Conservation (phyloP, 2,888 invertebrate genomes). For the Drosophila fulvimacula region DNA sequence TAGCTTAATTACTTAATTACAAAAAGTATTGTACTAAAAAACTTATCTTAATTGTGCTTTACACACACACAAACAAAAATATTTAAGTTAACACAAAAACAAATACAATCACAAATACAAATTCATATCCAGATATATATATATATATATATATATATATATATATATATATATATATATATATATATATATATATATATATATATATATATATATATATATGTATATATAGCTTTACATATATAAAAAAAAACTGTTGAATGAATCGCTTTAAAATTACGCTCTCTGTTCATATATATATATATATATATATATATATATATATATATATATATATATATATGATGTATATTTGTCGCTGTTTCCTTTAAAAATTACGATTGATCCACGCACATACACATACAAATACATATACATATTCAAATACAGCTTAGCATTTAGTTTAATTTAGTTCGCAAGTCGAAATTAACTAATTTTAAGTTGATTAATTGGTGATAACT, state of each 20-base stretch:
- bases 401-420: constrained; percentile 27
- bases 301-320: neutral
- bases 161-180: constrained; percentile 20
- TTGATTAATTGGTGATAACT: constrained; percentile 53
- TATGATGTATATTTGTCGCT: constrained; percentile 43
- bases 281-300: neutral
- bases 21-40: constrained; percentile 16
- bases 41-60: constrained; percentile 50
- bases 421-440: constrained; percentile 42
- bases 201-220: constrained; percentile 25
- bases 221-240: constrained; percentile 30
- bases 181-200: constrained; percentile 25
- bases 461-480: constrained; percentile 70
- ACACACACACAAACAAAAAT: constrained; percentile 11
- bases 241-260: constrained; percentile 3
- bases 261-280: constrained; percentile 6
- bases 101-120: neutral
- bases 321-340: constrained; percentile 3
- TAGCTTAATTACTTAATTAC: constrained; percentile 21
- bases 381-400: constrained; percentile 18
- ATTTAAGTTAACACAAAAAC: constrained; percentile 4
- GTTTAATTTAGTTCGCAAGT: constrained; percentile 39
- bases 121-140: constrained; percentile 7
- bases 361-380: constrained; percentile 26
- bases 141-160: constrained; percentile 32